A percentile compares a stretch with the other conserved stretches of the same genome.
Conservation (phyloP, 2,113 vertebrate species). For the Scomber scombrus region DNA sequence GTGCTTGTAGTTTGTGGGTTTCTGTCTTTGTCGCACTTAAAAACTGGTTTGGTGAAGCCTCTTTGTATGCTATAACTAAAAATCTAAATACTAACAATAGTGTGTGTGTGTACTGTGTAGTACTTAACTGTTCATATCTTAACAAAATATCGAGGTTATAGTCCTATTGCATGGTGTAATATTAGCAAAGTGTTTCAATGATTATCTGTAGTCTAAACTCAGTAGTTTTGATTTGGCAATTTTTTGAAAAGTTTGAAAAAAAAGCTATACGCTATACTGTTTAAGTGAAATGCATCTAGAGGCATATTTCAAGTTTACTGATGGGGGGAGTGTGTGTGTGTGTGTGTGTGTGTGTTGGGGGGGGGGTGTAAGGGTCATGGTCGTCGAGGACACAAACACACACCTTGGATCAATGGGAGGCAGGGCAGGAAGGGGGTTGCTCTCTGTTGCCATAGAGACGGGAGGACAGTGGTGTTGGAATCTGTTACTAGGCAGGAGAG, state of each 20-base stretch:
- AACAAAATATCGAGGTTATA: neutral
- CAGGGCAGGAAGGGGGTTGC: slow-evolving; percentile 64
- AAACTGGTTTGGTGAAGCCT: too few species aligned
- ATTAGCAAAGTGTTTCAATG: too few species aligned
- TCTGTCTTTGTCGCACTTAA: too few species aligned
- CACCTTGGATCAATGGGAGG: slow-evolving; percentile 66
- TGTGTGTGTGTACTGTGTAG: too few species aligned
- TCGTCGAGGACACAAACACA: slow-evolving; percentile 41
- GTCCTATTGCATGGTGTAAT: too few species aligned
- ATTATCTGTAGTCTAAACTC: too few species aligned
- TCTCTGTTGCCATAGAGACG: slow-evolving; percentile 85
- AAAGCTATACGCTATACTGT: neutral
- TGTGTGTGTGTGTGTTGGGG: too few species aligned
- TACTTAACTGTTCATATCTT: neutral
- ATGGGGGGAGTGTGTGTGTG: neutral
- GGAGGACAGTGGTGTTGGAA: slow-evolving; percentile 82
- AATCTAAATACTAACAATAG: too few species aligned
- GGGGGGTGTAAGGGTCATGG: slow-evolving; percentile 63
- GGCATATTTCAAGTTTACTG: slow-evolving; percentile 35
- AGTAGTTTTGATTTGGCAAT: neutral
- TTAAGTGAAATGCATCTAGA: neutral
- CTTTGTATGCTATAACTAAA: too few species aligned
- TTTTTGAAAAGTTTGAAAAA: neutral
- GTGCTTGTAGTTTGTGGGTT: neutral
- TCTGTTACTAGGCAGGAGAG: slow-evolving; percentile 81